Evolutionary conservation across 2,797 vertebrate species (phyloP).

Genomic region (Catamblyrhynchus diadema): DNA sequence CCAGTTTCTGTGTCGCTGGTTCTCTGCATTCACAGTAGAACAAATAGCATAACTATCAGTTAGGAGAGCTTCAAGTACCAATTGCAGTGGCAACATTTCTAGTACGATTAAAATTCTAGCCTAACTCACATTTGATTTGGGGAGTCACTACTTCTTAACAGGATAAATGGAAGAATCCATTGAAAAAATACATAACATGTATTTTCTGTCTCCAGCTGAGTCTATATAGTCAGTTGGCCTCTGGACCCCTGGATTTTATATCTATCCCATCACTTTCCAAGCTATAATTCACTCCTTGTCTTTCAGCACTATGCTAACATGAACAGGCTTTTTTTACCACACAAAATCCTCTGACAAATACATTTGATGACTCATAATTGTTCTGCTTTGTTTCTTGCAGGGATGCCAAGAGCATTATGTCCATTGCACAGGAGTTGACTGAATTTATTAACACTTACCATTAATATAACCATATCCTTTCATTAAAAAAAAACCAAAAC

Average conservation of each 20-base stretch:
- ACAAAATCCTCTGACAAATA: slow-evolving; percentile 60
- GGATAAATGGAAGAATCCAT: slow-evolving; percentile 65
- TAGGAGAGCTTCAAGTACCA: slow-evolving; percentile 46
- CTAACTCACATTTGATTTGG: slow-evolving; percentile 68
- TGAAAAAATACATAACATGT: slow-evolving; percentile 63
- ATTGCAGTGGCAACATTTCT: slow-evolving; percentile 46
- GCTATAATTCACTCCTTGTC: slow-evolving; percentile 67
- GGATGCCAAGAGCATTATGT: slow-evolving; percentile 46
- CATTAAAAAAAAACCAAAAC: neutral
- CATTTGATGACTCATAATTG: slow-evolving; percentile 69
- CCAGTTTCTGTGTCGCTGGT: neutral
- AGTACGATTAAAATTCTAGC: slow-evolving; percentile 63
- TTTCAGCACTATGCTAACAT: slow-evolving; percentile 59
- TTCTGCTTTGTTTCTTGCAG: slow-evolving; percentile 60
- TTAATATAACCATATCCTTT: slow-evolving; percentile 8
- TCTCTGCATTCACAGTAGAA: slow-evolving; percentile 47
- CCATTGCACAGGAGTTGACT: neutral
- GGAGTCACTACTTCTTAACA: slow-evolving; percentile 62
- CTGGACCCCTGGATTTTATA: slow-evolving; percentile 63
- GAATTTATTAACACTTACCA: slow-evolving; percentile 6
- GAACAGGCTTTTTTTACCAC: slow-evolving; percentile 46
- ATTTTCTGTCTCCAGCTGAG: slow-evolving; percentile 68
- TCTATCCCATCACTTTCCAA: slow-evolving; percentile 63
- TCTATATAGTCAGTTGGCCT: slow-evolving; percentile 58
- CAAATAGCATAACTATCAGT: slow-evolving; percentile 54